Conservation (phyloP, 2,888 invertebrate genomes). For the Busseola fusca region DNA sequence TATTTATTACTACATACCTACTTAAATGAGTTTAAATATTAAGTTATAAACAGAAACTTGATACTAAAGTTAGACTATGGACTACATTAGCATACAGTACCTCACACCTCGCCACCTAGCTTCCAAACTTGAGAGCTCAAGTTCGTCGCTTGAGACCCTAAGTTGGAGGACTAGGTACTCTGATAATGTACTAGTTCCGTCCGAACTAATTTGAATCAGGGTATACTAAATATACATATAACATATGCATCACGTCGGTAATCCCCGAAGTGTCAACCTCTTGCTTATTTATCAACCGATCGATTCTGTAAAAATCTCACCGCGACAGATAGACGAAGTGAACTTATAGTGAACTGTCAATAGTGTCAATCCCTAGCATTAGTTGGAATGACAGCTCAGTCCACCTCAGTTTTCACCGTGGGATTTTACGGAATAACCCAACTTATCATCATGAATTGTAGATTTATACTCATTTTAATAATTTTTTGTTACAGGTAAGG, state of each 20-base stretch:
- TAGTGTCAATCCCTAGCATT: no score
- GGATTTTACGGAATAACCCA: no score
- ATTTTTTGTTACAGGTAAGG: slow-evolving; percentile 52
- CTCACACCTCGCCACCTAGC: slow-evolving; percentile 33
- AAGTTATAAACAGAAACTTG: slow-evolving; percentile 24
- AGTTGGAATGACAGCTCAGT: no score
- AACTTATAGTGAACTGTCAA: no score
- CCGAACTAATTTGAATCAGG: neutral
- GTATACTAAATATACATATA: neutral
- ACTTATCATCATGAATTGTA: neutral
- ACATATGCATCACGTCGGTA: neutral
- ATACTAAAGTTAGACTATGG: slow-evolving; percentile 32
- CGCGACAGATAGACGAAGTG: no score
- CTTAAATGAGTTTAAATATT: slow-evolving; percentile 18
- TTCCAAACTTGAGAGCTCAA: slow-evolving; percentile 26
- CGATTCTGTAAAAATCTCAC: no score
- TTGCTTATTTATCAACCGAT: neutral
- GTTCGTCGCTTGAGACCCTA: slow-evolving; percentile 39
- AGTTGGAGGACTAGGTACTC: slow-evolving; percentile 25
- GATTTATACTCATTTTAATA: neutral
- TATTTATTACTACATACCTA: slow-evolving; percentile 1
- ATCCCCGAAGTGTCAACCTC: neutral
- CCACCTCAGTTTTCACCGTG: no score
- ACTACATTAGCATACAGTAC: slow-evolving; percentile 39
- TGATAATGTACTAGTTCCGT: slow-evolving; percentile 11